These are phyloP conservation scores for Simalia tracyae DNA, from an alignment of 2,797 vertebrate species.

Conservation along the genomic window DNA sequence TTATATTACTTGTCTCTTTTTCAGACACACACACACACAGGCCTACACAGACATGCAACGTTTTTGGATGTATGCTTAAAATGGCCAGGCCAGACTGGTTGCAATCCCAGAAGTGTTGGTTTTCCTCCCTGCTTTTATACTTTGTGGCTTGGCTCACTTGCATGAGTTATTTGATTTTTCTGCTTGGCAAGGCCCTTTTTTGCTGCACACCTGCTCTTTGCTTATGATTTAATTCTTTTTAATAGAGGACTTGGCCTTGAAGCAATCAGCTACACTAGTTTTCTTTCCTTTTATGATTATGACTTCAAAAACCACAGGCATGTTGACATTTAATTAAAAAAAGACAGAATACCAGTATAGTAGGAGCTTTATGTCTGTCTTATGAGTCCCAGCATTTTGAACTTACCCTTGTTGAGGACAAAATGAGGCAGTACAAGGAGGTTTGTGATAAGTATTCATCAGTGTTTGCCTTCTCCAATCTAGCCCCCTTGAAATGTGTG, in stretches of 20 bases:
- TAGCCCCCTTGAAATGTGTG: not conserved
- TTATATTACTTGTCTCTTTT: not conserved
- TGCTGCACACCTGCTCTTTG: not conserved
- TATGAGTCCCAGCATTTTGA: constrained; percentile 39
- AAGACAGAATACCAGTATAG: not conserved
- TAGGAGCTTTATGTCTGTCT: constrained; percentile 27
- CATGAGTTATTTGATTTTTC: constrained; percentile 10
- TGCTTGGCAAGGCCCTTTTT: not conserved
- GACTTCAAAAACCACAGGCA: not conserved
- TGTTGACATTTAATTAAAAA: not conserved
- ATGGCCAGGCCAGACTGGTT: not conserved
- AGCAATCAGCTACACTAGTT: not conserved
- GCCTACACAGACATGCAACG: too few species aligned
- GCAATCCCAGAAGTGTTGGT: not conserved
- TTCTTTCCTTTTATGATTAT: not conserved
- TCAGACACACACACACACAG: not conserved
- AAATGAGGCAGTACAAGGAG: constrained; percentile 29
- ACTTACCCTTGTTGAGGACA: constrained; percentile 42
- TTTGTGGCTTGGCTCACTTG: constrained; percentile 14
- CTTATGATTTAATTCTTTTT: not conserved
- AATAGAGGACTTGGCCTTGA: not conserved
- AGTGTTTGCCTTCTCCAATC: constrained; percentile 27
- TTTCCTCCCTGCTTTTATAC: not conserved
- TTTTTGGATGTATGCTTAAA: not conserved
- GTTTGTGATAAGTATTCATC: constrained; percentile 37